Evolutionary conservation across 2,797 vertebrate species (phyloP), one percentile per base, ranked within the genome.

Genomic region (Nannoperca australis): DNA sequence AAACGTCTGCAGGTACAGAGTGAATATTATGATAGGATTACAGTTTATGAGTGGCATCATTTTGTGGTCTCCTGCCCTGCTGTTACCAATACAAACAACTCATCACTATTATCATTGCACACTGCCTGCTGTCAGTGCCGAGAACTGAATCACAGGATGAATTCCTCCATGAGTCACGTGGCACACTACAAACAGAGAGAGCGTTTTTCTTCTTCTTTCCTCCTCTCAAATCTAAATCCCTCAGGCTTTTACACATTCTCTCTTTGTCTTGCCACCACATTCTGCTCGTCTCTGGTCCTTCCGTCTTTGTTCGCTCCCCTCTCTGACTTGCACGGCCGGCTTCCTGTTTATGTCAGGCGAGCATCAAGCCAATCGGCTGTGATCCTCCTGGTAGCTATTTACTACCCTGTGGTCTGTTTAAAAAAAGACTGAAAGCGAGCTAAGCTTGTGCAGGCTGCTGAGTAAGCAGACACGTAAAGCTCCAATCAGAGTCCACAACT

Each of bases 341-440:
- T 94, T 94, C 94, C 94, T 94, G 91, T 96, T 95, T 94, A 93
- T 94, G 92, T 93, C 91, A 91, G 88, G 86, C 92, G 81, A 94
- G 88, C 90, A 91, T 93, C 92, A 90, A 92, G 91, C 94, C 94
- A 94, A 95, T 95, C 93, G 89, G 91, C 92, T 94, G 89, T 91
- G 92, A 94, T 93, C 94, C 94, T 94, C 93, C 84, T 93, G 89
- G 88, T 90, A 92, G 94, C 94, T 95, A 93, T 96, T 96, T 95
- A 94, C 94, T 93, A 91, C 91, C 88, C 92, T 87, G 91, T 87
- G 87, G 91, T 93, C 92, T 89, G 88, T 92, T 89, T 92, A 94
- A 91, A 93, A 92, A 94, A 87, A 89, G 87, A 83, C 88, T 82
- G 88, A 88, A 90, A 92, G 88, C 82, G 88, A 93, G 88, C 75